phyloP scores from a whole-genome alignment of 2,888 invertebrate species.

The Nephrocerus scutellatus region DNA sequence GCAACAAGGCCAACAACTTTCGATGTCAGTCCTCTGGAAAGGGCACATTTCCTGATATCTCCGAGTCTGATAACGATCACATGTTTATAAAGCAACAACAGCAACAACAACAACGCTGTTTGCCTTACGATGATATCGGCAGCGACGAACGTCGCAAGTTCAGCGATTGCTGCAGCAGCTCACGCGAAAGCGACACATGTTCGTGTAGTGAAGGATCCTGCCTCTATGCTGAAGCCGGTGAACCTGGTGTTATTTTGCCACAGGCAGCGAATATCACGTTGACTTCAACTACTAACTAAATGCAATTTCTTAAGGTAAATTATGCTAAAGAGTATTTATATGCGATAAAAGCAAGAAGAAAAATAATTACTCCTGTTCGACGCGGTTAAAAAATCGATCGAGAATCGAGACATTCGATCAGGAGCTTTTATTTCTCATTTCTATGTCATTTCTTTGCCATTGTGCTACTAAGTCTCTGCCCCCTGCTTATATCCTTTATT shows the following conservation, averaged over 20 bases:
- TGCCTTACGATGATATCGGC: too few species aligned
- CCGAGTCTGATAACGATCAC: slow-evolving; percentile 37
- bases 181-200: slow-evolving; percentile 54
- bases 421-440: slow-evolving; percentile 8
- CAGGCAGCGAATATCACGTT: too few species aligned
- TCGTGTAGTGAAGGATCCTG: slow-evolving; percentile 60
- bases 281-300: slow-evolving; percentile 18
- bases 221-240: slow-evolving; percentile 56
- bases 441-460: too few species aligned
- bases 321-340: slow-evolving; percentile 8
- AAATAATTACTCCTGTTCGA: slow-evolving; percentile 13
- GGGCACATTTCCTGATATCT: slow-evolving; percentile 33
- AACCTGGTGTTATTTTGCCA: too few species aligned
- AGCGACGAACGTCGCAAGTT: slow-evolving; percentile 42
- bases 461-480: too few species aligned
- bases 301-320: not conserved
- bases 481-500: too few species aligned
- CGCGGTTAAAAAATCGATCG: too few species aligned
- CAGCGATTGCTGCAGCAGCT: slow-evolving; percentile 50
- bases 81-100: slow-evolving; percentile 25
- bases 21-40: slow-evolving; percentile 21
- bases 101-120: slow-evolving; percentile 19
- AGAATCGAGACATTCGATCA: too few species aligned
- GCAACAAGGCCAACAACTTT: slow-evolving; percentile 19
- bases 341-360: not conserved